Percentiles rank a stretch among this genome's conserved stretches.
These are phyloP conservation scores for Tamandua tetradactyla DNA, from an alignment of 2,797 vertebrate genomes.

Conservation along the genomic window DNA sequence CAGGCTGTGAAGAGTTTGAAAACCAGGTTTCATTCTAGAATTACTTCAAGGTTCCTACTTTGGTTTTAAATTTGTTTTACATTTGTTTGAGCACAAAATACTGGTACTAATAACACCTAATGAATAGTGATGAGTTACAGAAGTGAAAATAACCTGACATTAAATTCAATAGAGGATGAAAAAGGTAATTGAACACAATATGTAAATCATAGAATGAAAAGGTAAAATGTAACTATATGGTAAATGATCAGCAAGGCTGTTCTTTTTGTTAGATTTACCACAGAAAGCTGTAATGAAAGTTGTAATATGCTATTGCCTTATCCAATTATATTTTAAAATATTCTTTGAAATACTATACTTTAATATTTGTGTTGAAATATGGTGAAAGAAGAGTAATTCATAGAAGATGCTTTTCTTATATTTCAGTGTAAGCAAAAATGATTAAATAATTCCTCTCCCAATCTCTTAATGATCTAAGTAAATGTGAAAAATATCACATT, in stretches of 20 bases:
- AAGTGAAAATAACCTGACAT: conserved; percentile 74
- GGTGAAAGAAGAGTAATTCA: not conserved
- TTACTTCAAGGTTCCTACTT: conserved; percentile 76
- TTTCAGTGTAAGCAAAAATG: not conserved
- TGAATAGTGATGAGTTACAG: conserved; percentile 76
- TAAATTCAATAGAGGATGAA: conserved; percentile 62
- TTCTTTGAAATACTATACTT: not conserved
- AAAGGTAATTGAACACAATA: conserved; percentile 76
- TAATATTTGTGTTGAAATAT: not conserved
- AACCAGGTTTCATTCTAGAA: conserved; percentile 76
- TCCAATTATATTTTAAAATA: conserved; percentile 30
- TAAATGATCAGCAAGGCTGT: conserved; percentile 7
- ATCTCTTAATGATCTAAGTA: not conserved
- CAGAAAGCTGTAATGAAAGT: not conserved
- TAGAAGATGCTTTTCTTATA: not conserved
- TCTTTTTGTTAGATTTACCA: conserved; percentile 32
- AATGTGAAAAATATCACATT: not conserved
- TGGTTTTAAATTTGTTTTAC: conserved; percentile 80
- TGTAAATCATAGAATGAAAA: conserved; percentile 66
- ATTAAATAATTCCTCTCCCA: not conserved
- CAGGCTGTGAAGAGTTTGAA: conserved; percentile 81
- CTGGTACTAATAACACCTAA: conserved; percentile 72
- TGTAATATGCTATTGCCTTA: conserved; percentile 6
- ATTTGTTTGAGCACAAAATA: conserved; percentile 73
- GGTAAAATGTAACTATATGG: conserved; percentile 55